Evolutionary conservation across 2,797 vertebrate species (phyloP).

Genomic region (Microtus obscurus): DNA sequence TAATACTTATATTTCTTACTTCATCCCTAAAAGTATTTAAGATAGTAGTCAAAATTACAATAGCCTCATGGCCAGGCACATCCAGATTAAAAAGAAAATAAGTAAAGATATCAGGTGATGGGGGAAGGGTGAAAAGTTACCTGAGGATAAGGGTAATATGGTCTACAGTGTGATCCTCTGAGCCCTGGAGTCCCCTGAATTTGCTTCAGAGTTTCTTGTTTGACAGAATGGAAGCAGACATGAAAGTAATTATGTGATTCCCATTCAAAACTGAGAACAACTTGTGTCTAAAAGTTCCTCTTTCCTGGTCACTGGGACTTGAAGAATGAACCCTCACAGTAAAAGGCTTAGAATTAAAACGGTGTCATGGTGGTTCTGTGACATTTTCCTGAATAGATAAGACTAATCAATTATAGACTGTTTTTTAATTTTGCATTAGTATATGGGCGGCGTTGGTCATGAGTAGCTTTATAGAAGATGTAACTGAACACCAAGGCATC

Average conservation of each 20-base stretch:
- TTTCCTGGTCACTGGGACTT: not conserved
- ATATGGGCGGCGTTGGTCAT: not conserved
- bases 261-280: not conserved
- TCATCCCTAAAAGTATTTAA: constrained; percentile 11
- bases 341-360: constrained; percentile 1
- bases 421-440: not conserved
- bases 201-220: not conserved
- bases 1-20: not conserved
- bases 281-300: not conserved
- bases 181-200: not conserved
- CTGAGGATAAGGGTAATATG: not conserved
- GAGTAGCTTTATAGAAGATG: not conserved
- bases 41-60: not conserved
- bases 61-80: not conserved
- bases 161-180: not conserved
- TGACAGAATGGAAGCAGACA: not conserved
- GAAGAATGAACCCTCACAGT: not conserved
- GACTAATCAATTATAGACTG: not conserved
- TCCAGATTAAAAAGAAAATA: constrained; percentile 31
- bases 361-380: not conserved
- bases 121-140: not conserved
- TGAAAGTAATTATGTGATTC: not conserved
- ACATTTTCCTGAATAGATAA: constrained; percentile 21
- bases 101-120: not conserved
- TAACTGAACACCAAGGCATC: not conserved